Percentiles rank a stretch among this genome's conserved stretches.
phyloP scores from a whole-genome alignment of 1,140 invertebrate genomes.

The Dreissena polymorpha region DNA sequence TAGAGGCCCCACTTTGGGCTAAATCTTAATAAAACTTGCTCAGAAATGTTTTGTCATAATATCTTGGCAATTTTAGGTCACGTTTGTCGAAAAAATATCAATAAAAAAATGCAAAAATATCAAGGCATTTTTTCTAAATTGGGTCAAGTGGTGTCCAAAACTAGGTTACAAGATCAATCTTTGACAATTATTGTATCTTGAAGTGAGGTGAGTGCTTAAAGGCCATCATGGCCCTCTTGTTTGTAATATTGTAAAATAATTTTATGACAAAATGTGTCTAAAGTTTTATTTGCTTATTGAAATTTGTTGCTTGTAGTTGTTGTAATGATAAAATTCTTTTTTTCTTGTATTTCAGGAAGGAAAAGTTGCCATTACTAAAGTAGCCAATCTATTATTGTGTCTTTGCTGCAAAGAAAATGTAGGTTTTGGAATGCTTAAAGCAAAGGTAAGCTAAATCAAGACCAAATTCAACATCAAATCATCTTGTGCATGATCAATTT shows the following conservation, averaged over 20 bases:
- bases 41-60: too few species aligned
- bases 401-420: constrained; percentile 94
- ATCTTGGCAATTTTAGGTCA: too few species aligned
- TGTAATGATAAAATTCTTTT: neutral
- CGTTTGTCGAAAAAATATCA: too few species aligned
- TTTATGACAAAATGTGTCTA: neutral
- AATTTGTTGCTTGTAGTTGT: too few species aligned
- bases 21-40: too few species aligned
- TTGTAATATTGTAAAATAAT: neutral
- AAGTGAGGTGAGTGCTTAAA: too few species aligned
- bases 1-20: too few species aligned
- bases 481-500: neutral
- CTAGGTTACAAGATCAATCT: too few species aligned
- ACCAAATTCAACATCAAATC: neutral
- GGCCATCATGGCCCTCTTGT: neutral
- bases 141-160: too few species aligned
- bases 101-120: too few species aligned
- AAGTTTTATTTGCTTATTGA: neutral
- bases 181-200: too few species aligned
- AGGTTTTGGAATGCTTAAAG: constrained; percentile 93
- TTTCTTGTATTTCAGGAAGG: constrained; percentile 83
- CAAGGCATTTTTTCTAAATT: too few species aligned
- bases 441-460: constrained; percentile 80
- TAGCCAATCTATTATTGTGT: constrained; percentile 95
- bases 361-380: constrained; percentile 87